A percentile compares a stretch with the other conserved stretches of the same genome.
Conservation (phyloP, 2,113 vertebrate species). For the Tamias sibiricus region DNA sequence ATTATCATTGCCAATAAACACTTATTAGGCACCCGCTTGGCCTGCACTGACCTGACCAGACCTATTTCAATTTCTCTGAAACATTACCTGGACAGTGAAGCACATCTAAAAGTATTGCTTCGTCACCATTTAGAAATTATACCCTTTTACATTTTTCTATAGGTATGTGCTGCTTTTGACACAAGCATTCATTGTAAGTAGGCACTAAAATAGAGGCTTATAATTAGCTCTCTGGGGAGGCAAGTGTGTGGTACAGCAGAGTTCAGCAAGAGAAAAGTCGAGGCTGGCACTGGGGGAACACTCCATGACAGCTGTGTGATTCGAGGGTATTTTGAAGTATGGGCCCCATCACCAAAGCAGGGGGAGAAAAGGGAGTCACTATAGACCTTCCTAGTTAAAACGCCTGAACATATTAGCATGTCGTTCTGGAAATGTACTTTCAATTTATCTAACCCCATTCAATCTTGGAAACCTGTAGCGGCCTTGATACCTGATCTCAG, state of each 20-base stretch:
- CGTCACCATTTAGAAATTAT: constrained; percentile 27
- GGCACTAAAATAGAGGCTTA: constrained; percentile 63
- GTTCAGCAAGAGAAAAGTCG: background rate
- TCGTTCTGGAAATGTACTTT: background rate
- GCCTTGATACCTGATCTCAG: background rate
- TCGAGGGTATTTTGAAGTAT: background rate
- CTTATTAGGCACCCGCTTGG: background rate
- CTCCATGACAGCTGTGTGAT: background rate
- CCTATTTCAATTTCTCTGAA: background rate
- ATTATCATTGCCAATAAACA: background rate
- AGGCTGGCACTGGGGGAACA: background rate
- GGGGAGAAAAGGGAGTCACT: background rate
- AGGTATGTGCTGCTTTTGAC: constrained; percentile 49
- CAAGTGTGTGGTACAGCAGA: background rate
- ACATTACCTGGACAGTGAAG: background rate
- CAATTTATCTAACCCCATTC: background rate
- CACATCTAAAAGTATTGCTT: background rate
- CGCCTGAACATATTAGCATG: rapidly evolving
- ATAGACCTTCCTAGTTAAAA: background rate
- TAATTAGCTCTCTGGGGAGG: constrained; percentile 72
- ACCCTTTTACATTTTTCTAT: background rate
- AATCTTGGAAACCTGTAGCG: background rate
- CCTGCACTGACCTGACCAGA: background rate
- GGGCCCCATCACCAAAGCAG: background rate
- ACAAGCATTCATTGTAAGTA: constrained; percentile 49